Base-by-base conservation (phyloP, 2,797 vertebrate species). In the Enteromius mattozi region DNA sequence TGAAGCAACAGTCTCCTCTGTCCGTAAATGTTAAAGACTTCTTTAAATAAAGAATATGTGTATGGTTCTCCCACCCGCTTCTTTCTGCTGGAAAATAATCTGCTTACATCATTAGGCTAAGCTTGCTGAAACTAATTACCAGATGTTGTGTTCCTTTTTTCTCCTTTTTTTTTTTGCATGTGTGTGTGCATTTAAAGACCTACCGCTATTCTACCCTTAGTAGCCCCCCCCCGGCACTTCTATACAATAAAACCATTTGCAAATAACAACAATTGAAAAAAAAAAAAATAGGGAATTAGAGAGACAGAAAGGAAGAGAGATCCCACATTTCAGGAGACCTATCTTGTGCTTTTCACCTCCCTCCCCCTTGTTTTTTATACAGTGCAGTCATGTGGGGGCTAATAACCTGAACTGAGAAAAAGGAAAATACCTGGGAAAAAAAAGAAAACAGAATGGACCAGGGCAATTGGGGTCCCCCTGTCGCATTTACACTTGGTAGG, bases 101-200 rank as follows among this genome's bases (percentile, higher is more conserved):
- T 97, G 96, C 97, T 97, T 98, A 97, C 97, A 97, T 97, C 95
- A 96, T 97, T 97, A 98, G 95, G 95, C 95, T 97, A 96, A 97
- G 95, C 96, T 96, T 95, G 92, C 95, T 95, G 95, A 97, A 97
- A 97, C 96, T 97, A 97, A 98, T 98, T 96, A 97, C 96, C 96
- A 98, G 97, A 97, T 97, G 96, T 97, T 97, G 94, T 95, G 94
- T 95, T 95, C 93, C 93, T 91, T 94, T 89, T 92, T 91, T 88
- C 87, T 88, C 78, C 51, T 78, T 84, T 84, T 87, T 71, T 80
- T 9, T 40, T 40, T 40, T 40, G 42, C 49, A 45, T 59, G 5
- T 56, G 80, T 71, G 78, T 82, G 78, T 76, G 77, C 78, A 74
- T 83, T 94, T 95, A 96, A 97, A 96, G 95, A 96, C 93, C 95